Base-by-base conservation (phyloP, 2,797 vertebrate species). In the Australoheros facetus region DNA sequence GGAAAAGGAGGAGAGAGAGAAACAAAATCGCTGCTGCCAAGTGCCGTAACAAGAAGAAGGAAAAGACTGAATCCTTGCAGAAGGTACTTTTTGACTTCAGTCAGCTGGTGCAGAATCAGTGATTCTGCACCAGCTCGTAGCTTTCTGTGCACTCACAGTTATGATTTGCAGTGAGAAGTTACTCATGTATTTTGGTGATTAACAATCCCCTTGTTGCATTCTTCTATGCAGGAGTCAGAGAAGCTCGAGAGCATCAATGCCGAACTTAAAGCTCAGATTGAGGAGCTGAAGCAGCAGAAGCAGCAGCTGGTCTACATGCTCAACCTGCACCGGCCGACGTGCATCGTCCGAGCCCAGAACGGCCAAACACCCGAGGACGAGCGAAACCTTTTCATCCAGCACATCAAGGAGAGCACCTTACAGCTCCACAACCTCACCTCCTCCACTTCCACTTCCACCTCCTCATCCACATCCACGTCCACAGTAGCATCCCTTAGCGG, bases 291-390 rank as follows among this genome's bases (percentile, higher is more conserved):
- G 95, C 97, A 96, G 0, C 98, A 99, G 95, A 99, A 99, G 92
- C 98, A 99, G 93, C 98, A 98, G 92, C 93, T 99, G 90, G 98
- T 99, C 89, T 98, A 99, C 94, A 99, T 99, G 98, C 96, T 99
- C 12, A 99, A 99, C 87, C 96, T 99, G 70, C 98, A 99, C 88
- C 95, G 98, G 73, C 98, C 98, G 34, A 99, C 98, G 1, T 99
- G 98, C 89, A 99, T 99, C 81, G 98, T 99, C 75, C 96, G 97
- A 1, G 98, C 98, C 16, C 97, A 98, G 89, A 97, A 97, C 0
- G 98, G 98, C 60, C 95, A 96, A 84, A 99, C 98, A n/a, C 98
- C 98, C 0, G 98, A 99, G 85, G 98, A 99, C 2, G 98, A 99
- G 93, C 93, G 97, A 82, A 97, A 97, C 83, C 97, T 99, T 84